phyloP scores from a whole-genome alignment of 2,113 vertebrate species.

The Lethenteron camtschaticum region DNA sequence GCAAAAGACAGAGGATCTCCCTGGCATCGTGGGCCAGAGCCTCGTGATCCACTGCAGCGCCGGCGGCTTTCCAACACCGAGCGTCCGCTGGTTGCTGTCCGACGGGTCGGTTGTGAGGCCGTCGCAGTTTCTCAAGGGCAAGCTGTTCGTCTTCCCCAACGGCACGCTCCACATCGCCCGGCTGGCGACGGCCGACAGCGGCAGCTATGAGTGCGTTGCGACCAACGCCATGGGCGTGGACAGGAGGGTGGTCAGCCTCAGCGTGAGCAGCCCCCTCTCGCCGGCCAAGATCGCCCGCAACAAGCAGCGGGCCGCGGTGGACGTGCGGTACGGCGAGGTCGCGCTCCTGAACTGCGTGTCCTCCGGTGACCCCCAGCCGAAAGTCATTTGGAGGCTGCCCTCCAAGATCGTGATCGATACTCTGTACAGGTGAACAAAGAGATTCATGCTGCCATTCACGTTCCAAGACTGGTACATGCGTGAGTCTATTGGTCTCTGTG shows the following conservation, averaged over 20 bases:
- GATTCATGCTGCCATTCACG: neutral
- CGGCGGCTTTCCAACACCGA: conserved; percentile 31
- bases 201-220: conserved; percentile 47
- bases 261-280: conserved; percentile 20
- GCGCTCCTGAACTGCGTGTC: conserved; percentile 49
- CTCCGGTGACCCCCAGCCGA: conserved; percentile 47
- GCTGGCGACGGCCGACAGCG: conserved; percentile 24
- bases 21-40: conserved; percentile 26
- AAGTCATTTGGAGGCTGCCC: conserved; percentile 61
- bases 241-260: conserved; percentile 27
- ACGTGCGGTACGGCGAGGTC: conserved; percentile 37
- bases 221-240: conserved; percentile 36
- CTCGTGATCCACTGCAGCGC: conserved; percentile 43
- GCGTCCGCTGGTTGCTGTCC: conserved; percentile 38
- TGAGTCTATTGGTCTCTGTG: too few species aligned
- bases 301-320: conserved; percentile 25
- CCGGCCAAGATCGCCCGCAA: conserved; percentile 46
- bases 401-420: conserved; percentile 52
- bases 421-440: conserved; percentile 37
- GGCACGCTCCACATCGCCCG: conserved; percentile 48
- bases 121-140: conserved; percentile 35
- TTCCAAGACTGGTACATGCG: too few species aligned
- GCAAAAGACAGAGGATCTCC: conserved; percentile 29
- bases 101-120: conserved; percentile 35
- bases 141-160: conserved; percentile 49